phyloP scores from a whole-genome alignment of 2,888 invertebrate genomes.

The Cabera pusaria region DNA sequence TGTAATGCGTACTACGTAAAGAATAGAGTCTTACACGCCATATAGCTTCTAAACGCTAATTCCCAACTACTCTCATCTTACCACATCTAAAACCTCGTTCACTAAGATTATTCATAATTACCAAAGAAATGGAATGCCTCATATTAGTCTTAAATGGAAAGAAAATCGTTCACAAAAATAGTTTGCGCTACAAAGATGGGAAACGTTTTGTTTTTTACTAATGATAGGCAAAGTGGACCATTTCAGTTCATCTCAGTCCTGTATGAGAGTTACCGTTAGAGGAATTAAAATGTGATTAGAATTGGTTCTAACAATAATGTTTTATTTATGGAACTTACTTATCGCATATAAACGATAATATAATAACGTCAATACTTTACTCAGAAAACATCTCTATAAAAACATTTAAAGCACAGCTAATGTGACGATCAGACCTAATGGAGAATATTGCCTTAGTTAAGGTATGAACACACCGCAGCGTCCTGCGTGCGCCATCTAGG shows the following conservation, averaged over 20 bases:
- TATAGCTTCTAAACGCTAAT: too few species aligned
- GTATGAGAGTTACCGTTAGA: constrained; percentile 20
- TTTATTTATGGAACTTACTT: too few species aligned
- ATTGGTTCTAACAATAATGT: constrained; percentile 1
- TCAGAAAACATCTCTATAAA: too few species aligned
- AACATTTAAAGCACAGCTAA: too few species aligned
- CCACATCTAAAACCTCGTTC: constrained; percentile 24
- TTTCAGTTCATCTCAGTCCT: constrained; percentile 22
- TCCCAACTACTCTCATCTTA: constrained; percentile 6
- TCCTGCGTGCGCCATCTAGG: too few species aligned
- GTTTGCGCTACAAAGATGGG: constrained; percentile 50
- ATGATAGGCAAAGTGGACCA: constrained; percentile 21
- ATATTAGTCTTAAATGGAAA: constrained; percentile 51
- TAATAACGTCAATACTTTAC: too few species aligned
- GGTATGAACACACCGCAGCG: too few species aligned
- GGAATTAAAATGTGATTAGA: constrained; percentile 26
- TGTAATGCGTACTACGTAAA: too few species aligned
- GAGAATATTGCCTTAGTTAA: too few species aligned
- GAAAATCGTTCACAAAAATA: constrained; percentile 46
- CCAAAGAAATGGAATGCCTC: constrained; percentile 56
- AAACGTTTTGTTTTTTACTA: constrained; percentile 35
- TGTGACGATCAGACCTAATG: too few species aligned
- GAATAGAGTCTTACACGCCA: too few species aligned
- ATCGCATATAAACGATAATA: too few species aligned
- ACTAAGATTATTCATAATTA: constrained; percentile 52